phyloP scores from a whole-genome alignment of 2,113 vertebrate genomes.

The Cisticola juncidis region DNA sequence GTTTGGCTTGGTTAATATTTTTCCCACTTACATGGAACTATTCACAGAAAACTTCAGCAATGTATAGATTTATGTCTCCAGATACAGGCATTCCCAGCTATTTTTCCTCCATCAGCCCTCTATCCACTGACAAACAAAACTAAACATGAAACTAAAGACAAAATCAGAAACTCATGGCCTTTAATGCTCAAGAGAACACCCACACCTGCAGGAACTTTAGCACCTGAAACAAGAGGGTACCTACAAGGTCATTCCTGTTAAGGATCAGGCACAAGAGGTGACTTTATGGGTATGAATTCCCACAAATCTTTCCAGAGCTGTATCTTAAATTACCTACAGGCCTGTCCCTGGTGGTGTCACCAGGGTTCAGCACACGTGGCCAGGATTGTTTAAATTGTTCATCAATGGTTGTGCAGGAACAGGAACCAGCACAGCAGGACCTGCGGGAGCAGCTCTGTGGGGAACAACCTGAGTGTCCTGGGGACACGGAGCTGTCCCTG shows the following conservation, averaged over 20 bases:
- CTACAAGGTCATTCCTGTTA: not conserved
- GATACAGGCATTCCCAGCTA: not conserved
- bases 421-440: not conserved
- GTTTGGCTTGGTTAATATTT: not conserved
- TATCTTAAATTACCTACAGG: not conserved
- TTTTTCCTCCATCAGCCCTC: not conserved
- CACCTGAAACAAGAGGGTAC: not conserved
- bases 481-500: not conserved
- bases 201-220: not conserved
- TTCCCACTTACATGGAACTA: not conserved
- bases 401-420: not conserved
- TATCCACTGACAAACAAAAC: not conserved
- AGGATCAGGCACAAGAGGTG: rapidly evolving
- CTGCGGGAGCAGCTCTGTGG: not conserved
- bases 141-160: not conserved
- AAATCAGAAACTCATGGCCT: not conserved
- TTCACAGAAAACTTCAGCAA: not conserved
- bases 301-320: not conserved
- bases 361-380: not conserved
- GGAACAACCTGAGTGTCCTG: not conserved
- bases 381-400: not conserved
- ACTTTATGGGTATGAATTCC: rapidly evolving
- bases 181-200: not conserved
- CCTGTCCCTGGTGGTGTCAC: not conserved
- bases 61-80: not conserved